Percentiles rank a stretch among this genome's conserved stretches.
These are phyloP conservation scores for Oreocharis arfaki DNA, from an alignment of 2,113 vertebrate species.

Conservation along the genomic window DNA sequence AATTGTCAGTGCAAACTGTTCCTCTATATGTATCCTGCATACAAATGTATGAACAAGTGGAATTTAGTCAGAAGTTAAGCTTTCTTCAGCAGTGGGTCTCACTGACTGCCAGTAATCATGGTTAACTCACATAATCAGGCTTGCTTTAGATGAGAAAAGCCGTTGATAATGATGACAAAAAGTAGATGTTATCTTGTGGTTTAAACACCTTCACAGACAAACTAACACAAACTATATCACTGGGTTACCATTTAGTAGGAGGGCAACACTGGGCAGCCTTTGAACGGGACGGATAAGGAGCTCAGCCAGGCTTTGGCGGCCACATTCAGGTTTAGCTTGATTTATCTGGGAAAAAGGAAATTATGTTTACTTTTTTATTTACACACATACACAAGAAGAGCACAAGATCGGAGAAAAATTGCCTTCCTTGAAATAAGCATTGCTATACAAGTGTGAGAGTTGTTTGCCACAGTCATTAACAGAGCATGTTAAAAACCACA, in stretches of 20 bases:
- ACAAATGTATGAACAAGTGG: not conserved
- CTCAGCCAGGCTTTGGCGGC: conserved; percentile 91
- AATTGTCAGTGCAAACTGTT: not conserved
- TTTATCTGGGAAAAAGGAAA: conserved; percentile 80
- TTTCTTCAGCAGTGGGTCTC: not conserved
- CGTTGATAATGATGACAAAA: not conserved
- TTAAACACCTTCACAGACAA: not conserved
- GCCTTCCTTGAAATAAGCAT: not conserved
- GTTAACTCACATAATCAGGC: not conserved
- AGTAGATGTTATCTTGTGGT: not conserved
- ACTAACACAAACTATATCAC: not conserved
- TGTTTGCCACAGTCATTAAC: not conserved
- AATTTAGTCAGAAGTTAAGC: not conserved
- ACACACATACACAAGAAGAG: not conserved
- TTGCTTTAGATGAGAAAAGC: not conserved
- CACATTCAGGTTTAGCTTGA: conserved; percentile 95
- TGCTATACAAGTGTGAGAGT: not conserved
- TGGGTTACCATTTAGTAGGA: conserved; percentile 89
- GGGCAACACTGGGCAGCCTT: conserved; percentile 91
- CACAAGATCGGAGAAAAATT: not conserved
- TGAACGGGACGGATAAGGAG: conserved; percentile 96
- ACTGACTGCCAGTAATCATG: not conserved
- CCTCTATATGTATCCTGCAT: not conserved
- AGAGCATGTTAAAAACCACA: not conserved
- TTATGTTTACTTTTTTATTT: not conserved